Conservation (phyloP, 2,888 invertebrate species). For the Gnatocerus cornutus region DNA sequence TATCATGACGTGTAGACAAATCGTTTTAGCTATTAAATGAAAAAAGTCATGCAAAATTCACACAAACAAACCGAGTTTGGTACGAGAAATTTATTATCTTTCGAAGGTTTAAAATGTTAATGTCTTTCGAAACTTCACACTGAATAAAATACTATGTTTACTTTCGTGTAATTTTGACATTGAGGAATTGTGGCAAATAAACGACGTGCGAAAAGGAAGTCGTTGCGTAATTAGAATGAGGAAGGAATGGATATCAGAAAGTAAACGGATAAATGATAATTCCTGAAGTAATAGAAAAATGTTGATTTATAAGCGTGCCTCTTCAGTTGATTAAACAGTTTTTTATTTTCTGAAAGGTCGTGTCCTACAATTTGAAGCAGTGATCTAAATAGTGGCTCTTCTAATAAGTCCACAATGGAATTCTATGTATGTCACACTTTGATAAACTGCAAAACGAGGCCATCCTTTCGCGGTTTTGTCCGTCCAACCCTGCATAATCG, state of each 20-base stretch:
- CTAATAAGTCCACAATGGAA: neutral
- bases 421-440: too few relatives aligned
- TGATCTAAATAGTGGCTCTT: too few relatives aligned
- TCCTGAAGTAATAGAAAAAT: too few relatives aligned
- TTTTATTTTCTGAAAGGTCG: too few relatives aligned
- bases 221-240: neutral
- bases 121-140: slow-evolving; percentile 7
- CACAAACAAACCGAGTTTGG: slow-evolving; percentile 5
- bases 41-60: slow-evolving; percentile 30
- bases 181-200: neutral
- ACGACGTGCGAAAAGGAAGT: neutral
- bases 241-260: too few relatives aligned
- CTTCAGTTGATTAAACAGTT: too few relatives aligned
- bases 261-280: too few relatives aligned
- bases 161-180: slow-evolving; percentile 1
- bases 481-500: slow-evolving; percentile 5
- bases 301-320: too few relatives aligned
- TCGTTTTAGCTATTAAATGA: slow-evolving; percentile 1
- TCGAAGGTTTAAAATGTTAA: slow-evolving; percentile 21
- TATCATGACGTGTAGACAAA: slow-evolving; percentile 2
- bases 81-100: slow-evolving; percentile 22
- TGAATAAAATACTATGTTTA: neutral
- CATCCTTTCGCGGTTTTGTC: slow-evolving; percentile 2
- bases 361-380: too few relatives aligned
- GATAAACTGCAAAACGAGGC: neutral